phyloP scores from a whole-genome alignment of 2,797 vertebrate genomes.

The Scolopax rusticola region DNA sequence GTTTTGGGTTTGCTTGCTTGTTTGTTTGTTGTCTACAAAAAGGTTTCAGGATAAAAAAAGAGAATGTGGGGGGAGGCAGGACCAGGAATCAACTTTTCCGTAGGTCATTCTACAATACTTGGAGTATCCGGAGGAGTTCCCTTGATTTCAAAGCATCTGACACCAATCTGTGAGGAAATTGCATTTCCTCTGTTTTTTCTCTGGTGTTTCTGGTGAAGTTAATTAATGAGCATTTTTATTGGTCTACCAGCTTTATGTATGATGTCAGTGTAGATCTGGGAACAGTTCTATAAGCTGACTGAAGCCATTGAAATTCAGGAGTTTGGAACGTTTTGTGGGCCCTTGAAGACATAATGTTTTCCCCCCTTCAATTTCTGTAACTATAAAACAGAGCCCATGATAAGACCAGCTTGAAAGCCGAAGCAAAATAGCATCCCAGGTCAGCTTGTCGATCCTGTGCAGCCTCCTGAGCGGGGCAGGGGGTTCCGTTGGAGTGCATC shows the following conservation, averaged over 20 bases:
- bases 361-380: neutral
- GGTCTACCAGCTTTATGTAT: neutral
- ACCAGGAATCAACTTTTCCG: neutral
- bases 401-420: neutral
- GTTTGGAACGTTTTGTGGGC: neutral
- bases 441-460: neutral
- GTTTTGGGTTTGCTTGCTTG: too few relatives aligned
- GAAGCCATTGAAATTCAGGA: neutral
- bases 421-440: neutral
- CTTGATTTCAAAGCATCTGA: neutral
- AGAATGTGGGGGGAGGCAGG: rapidly evolving
- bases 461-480: neutral
- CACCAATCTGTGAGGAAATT: neutral
- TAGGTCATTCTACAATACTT: neutral
- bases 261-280: neutral
- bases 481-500: neutral
- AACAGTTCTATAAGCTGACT: neutral
- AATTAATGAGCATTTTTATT: neutral
- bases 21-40: neutral
- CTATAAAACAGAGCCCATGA: neutral
- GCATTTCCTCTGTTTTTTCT: neutral
- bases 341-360: neutral
- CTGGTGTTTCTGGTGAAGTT: neutral
- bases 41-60: neutral
- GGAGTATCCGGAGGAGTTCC: neutral